Conservation (phyloP, 2,113 vertebrate genomes). For the Chaetorhynchus papuensis region DNA sequence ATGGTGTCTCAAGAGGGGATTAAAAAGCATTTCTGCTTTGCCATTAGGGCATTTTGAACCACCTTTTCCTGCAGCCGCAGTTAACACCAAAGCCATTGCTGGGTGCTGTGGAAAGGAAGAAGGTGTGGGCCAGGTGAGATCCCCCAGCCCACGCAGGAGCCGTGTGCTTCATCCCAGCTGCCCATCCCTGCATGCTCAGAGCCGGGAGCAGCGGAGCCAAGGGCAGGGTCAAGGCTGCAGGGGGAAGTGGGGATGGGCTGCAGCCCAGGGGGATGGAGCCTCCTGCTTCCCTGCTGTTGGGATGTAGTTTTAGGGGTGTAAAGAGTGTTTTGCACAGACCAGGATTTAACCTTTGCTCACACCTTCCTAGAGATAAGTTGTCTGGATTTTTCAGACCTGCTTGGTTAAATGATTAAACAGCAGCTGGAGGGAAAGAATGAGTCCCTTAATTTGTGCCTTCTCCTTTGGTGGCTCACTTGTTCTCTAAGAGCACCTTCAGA, state of each 20-base stretch:
- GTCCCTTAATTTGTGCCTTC: neutral
- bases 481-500: neutral
- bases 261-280: neutral
- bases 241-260: neutral
- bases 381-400: constrained; percentile 11
- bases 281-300: neutral
- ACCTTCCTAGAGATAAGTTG: constrained; percentile 25
- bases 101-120: neutral
- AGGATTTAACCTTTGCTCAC: constrained; percentile 70
- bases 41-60: fast-evolving
- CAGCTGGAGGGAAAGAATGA: neutral
- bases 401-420: constrained; percentile 70
- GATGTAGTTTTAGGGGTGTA: neutral
- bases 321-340: constrained; percentile 12
- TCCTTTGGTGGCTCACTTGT: neutral
- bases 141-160: neutral
- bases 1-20: neutral
- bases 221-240: neutral
- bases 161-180: fast-evolving
- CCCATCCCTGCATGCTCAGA: neutral
- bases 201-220: neutral
- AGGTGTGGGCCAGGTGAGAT: neutral
- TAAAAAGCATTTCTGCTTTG: neutral
- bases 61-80: fast-evolving
- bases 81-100: fast-evolving